Evolutionary conservation across 30 jellyfish, hydroid and myxozoan genomes (phyloP).

Genomic region (Hydra vulgaris): DNA sequence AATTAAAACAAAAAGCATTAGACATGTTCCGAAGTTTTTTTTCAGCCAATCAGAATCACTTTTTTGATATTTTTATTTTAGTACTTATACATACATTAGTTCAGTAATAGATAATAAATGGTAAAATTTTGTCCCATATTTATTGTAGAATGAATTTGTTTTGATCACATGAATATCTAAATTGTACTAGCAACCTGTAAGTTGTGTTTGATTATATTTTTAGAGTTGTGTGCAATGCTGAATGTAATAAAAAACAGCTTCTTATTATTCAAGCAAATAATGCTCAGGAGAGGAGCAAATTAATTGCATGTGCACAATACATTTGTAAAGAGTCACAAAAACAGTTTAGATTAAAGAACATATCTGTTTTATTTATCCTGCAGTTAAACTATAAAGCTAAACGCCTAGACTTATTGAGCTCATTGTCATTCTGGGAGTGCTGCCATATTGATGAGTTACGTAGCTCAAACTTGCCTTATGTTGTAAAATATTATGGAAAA

Average conservation of each 20-base stretch:
- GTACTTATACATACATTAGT: too few species aligned
- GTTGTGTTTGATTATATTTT: neutral
- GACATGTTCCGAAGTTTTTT: too few species aligned
- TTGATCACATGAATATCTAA: too few species aligned
- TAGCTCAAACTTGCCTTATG: conserved; percentile 17
- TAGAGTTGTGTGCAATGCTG: conserved; percentile 32
- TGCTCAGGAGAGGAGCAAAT: conserved; percentile 23
- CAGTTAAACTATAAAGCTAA: conserved; percentile 9
- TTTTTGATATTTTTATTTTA: too few species aligned
- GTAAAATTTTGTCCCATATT: too few species aligned
- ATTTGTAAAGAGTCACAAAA: conserved; percentile 13
- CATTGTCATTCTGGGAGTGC: conserved; percentile 35
- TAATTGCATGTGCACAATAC: neutral
- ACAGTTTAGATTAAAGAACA: neutral
- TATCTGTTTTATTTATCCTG: neutral
- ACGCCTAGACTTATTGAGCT: neutral
- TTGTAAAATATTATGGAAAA: neutral
- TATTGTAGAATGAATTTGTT: too few species aligned
- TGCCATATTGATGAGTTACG: conserved; percentile 67
- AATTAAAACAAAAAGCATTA: too few species aligned
- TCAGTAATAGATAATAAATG: too few species aligned
- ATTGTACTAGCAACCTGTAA: too few species aligned
- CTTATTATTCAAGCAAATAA: conserved; percentile 42
- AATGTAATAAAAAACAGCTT: conserved; percentile 5
- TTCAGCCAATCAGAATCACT: too few species aligned